These are phyloP conservation scores for Boloria euphrosyne DNA, from an alignment of 2,888 invertebrate species.

Conservation along the genomic window DNA sequence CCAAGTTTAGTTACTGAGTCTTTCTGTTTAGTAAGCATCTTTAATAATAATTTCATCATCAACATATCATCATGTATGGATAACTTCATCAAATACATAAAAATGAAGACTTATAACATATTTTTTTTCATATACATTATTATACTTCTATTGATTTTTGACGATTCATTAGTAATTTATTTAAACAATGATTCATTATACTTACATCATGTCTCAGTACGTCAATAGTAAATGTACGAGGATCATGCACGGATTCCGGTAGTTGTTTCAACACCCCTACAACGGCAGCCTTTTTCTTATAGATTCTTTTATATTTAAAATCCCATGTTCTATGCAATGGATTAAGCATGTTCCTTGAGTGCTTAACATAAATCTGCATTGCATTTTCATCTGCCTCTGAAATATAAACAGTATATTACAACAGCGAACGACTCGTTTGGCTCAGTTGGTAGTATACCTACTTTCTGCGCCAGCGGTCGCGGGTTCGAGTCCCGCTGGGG, in stretches of 20 bases:
- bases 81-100: too few relatives aligned
- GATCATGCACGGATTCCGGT: constrained; percentile 60
- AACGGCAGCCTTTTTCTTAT: constrained; percentile 26
- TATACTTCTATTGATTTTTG: too few relatives aligned
- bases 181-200: not conserved
- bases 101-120: too few relatives aligned
- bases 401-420: constrained; percentile 5
- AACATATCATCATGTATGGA: too few relatives aligned
- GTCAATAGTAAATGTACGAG: constrained; percentile 63
- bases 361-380: constrained; percentile 36
- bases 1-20: too few relatives aligned
- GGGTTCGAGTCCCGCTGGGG: too few relatives aligned
- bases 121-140: too few relatives aligned
- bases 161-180: not conserved
- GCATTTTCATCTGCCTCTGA: constrained; percentile 43
- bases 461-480: too few relatives aligned
- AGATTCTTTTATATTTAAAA: constrained; percentile 35
- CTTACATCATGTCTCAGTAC: constrained; percentile 65
- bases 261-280: constrained; percentile 38
- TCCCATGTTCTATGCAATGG: constrained; percentile 31
- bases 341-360: constrained; percentile 48
- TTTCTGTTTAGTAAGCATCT: too few relatives aligned
- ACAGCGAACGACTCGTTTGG: too few relatives aligned
- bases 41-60: too few relatives aligned
- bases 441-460: too few relatives aligned